Percentiles rank a stretch among this genome's conserved stretches.
phyloP scores from a whole-genome alignment of 2,797 vertebrate species.

The Lagorchestes hirsutus region DNA sequence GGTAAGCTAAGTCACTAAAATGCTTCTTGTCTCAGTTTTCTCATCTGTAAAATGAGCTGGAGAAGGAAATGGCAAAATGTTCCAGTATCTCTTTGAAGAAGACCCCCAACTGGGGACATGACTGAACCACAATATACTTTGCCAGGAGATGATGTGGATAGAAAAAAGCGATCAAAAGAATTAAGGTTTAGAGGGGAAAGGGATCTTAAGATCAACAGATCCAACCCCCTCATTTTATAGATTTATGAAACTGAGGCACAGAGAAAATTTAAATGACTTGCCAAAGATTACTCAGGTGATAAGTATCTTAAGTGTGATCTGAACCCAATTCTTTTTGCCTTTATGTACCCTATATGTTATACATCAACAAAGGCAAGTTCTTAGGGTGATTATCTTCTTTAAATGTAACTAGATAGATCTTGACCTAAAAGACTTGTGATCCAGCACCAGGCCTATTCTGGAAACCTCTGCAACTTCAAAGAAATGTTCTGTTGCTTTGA shows the following conservation, averaged over 20 bases:
- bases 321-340: neutral
- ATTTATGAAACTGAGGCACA: neutral
- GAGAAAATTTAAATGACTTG: neutral
- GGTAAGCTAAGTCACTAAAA: neutral
- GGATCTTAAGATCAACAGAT: neutral
- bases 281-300: neutral
- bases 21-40: neutral
- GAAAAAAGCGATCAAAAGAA: neutral
- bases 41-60: neutral
- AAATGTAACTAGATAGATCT: neutral
- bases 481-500: neutral
- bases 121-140: neutral
- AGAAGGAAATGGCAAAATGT: neutral
- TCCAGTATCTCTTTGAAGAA: neutral
- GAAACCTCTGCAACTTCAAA: neutral
- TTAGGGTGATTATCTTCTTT: neutral
- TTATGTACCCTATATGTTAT: neutral
- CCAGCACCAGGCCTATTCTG: neutral
- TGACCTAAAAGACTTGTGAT: neutral
- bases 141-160: neutral
- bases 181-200: neutral
- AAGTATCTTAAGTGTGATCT: neutral
- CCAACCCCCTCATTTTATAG: neutral
- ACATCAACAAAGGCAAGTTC: neutral
- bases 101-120: accelerated